Base-by-base conservation (phyloP, 92 coral and sea anemone species). In the Phymanthus crucifer region DNA sequence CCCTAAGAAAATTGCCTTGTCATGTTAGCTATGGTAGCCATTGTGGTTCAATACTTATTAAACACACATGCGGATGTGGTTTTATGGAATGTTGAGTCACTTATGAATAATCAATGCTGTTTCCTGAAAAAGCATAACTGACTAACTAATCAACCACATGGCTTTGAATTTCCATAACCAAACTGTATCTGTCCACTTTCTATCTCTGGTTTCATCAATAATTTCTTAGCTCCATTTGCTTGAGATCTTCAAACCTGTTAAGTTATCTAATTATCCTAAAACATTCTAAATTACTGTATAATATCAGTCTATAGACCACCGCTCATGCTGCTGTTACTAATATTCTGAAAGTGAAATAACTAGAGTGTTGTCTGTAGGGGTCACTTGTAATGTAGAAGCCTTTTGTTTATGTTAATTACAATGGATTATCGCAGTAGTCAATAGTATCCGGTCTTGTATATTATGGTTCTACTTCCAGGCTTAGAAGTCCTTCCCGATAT, bases 401-500 rank as follows among this genome's bases (percentile, higher is more conserved):
- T 29, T 35, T 9, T 74, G 38, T 16, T 77, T 77, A 61, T 35
- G 71, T 38, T 57, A 35, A 50, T 75, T 21, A 29, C 36, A 47
- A n/a, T 38, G 38, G 19, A 7, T 54, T 21, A 21, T 54, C 27
- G 21, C 10, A 54, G 24, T n/a, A 54, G n/a, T 54, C 21, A 54
- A 14, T 11, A 21, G 64, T 4, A 24, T 21, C n/a, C 26, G 31
- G 64, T 54, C 48, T 43, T 2, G 16, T 61, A 34, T 78, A 37
- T 78, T 78, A 37, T 78, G 48, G 24, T 68, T 76, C 1, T 32
- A 19, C 8, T 76, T 57, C 31, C 40, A 83, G 87, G n/a, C 66
- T 75, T 14, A 52, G 71, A 45, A 83, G 87, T 24, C 86, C 91
- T 26, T 94, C 91, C 35, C 77, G 93, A 76, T 87, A 87, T 85